Base-by-base conservation (phyloP, 1,140 invertebrate genomes). In the Brachystomella parvula region DNA sequence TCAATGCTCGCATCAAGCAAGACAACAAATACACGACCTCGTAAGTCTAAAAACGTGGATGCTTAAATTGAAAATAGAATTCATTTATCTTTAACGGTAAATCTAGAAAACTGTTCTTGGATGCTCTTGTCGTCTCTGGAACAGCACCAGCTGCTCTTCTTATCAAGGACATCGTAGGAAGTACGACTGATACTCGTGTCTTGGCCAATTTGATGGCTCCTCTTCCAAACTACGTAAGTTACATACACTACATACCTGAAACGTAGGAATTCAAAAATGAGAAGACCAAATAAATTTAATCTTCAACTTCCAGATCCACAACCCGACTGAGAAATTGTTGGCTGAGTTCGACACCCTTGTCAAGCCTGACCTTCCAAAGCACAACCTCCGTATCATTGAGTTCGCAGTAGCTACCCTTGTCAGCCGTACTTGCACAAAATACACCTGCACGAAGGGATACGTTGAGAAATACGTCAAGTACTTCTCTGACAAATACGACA, bases 321-420 rank as follows among this genome's bases (percentile, higher is more conserved):
- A 39, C 35, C 35, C 35, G 19, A 39, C 35, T 39, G 35, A 39
- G 35, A 39, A 60, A 3, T 31, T 33, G 3, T 31, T 60, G 15
- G 49, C 29, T 21, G 12, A 26, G 9, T 63, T 3, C 39, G 30
- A 19, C 61, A 60, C 12, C 3, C 26, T 61, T 67, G 39, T 67
- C 49, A 68, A 64, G 56, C 57, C 59, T n/a, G 64, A 65, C 19
- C 31, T 61, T 28, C 24, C 33, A 64, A 70, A 65, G 29, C 67
- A 65, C 44, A 58, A 66, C 24, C 57, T 17, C 9, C 64, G 72
- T 31, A 35, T 73, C 59, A 70, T 70, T 44, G 66, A 69, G 56
- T 70, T 73, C 44, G 67, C 70, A 57, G 67, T 73, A 60, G 72
- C 70, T 59, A 59, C 70, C 32, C 61, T 73, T 2, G 3, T 73